phyloP scores from a whole-genome alignment of 2,888 invertebrate species.

The Lymantria monacha region DNA sequence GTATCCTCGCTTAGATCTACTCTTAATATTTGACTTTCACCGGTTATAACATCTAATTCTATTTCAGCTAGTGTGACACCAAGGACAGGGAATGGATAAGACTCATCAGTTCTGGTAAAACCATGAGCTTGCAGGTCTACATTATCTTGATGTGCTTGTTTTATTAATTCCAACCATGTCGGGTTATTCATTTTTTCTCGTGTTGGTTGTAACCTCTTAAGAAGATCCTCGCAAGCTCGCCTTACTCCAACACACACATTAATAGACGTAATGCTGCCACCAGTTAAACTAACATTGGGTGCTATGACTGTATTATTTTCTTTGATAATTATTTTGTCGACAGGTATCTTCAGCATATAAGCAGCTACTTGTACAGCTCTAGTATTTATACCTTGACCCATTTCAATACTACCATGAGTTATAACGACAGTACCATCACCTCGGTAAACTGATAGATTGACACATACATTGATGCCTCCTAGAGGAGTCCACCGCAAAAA shows the following conservation, averaged over 20 bases:
- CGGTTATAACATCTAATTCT: slow-evolving; percentile 83
- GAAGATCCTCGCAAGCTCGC: slow-evolving; percentile 42
- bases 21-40: slow-evolving; percentile 84
- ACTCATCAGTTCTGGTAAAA: slow-evolving; percentile 78
- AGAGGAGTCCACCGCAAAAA: slow-evolving; percentile 82
- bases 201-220: slow-evolving; percentile 57
- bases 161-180: slow-evolving; percentile 81
- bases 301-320: slow-evolving; percentile 23
- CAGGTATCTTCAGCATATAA: slow-evolving; percentile 19
- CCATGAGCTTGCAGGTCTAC: slow-evolving; percentile 84
- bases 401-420: slow-evolving; percentile 85
- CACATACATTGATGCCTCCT: slow-evolving; percentile 50
- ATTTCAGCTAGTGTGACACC: slow-evolving; percentile 25
- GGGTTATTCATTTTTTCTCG: slow-evolving; percentile 69
- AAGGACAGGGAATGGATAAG: slow-evolving; percentile 6
- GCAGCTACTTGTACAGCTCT: slow-evolving; percentile 85
- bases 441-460: slow-evolving; percentile 84
- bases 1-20: slow-evolving; percentile 87
- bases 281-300: slow-evolving; percentile 22
- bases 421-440: slow-evolving; percentile 85
- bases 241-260: slow-evolving; percentile 48
- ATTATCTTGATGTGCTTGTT: slow-evolving; percentile 72
- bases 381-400: slow-evolving; percentile 90
- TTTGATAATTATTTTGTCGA: slow-evolving; percentile 26
- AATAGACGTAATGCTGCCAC: slow-evolving; percentile 49